Evolutionary conservation across 2,113 vertebrate genomes (phyloP).

Genomic region (Corythornis vintsioides): DNA sequence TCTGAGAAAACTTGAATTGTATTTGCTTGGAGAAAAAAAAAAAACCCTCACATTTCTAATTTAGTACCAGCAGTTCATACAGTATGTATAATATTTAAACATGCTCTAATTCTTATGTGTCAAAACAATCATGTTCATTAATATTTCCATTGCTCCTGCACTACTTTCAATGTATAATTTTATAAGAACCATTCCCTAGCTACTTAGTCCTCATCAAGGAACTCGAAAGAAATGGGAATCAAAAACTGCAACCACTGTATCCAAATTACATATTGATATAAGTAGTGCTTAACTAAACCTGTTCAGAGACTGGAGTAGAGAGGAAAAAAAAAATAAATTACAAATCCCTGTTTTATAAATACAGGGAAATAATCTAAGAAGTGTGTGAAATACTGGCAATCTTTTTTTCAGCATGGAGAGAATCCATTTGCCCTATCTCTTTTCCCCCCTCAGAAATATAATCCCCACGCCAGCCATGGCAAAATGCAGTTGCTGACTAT

Average conservation of each 20-base stretch:
- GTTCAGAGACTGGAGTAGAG: neutral
- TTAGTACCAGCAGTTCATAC: slow-evolving; percentile 54
- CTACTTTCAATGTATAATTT: slow-evolving; percentile 33
- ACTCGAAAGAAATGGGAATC: slow-evolving; percentile 34
- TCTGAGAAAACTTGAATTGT: neutral
- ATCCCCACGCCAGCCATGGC: neutral
- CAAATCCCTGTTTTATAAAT: neutral
- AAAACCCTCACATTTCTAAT: neutral
- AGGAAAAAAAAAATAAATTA: neutral
- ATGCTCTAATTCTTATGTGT: slow-evolving; percentile 68
- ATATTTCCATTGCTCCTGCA: slow-evolving; percentile 51
- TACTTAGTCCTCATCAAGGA: neutral
- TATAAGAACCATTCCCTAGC: slow-evolving; percentile 45
- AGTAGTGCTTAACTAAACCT: slow-evolving; percentile 11
- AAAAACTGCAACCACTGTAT: neutral
- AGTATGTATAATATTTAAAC: slow-evolving; percentile 71
- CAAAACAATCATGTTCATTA: slow-evolving; percentile 69
- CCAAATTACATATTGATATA: slow-evolving; percentile 37
- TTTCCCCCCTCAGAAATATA: neutral
- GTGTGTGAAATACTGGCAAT: neutral
- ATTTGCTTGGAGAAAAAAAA: neutral
- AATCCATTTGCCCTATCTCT: neutral
- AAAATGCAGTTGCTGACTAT: neutral
- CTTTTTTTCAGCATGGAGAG: neutral
- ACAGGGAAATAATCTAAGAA: neutral